A percentile compares a stretch with the other conserved stretches of the same genome.
These are phyloP conservation scores for Hippocampus kuda DNA, from an alignment of 2,797 vertebrate genomes.

Conservation along the genomic window DNA sequence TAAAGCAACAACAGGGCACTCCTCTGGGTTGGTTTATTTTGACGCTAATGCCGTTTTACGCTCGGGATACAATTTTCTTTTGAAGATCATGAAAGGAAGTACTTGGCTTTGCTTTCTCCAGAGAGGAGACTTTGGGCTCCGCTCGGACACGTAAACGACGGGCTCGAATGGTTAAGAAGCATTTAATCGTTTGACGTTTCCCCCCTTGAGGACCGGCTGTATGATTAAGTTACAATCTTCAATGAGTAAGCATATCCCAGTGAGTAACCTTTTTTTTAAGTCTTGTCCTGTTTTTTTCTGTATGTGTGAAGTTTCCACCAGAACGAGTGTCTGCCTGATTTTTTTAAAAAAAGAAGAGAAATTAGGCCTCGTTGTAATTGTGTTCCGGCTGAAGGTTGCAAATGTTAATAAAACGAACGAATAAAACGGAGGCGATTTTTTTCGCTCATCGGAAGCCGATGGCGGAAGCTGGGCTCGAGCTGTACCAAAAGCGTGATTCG, in stretches of 20 bases:
- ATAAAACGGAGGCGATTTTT: too few relatives aligned
- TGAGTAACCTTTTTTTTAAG: conserved; percentile 66
- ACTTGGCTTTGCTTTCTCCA: not conserved
- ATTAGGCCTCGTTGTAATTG: not conserved
- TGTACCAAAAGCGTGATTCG: not conserved
- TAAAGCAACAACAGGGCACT: rapidly evolving
- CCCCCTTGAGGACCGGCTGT: conserved; percentile 88
- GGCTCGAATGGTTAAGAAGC: conserved; percentile 67
- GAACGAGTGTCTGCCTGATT: conserved; percentile 24
- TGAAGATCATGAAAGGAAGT: conserved; percentile 27
- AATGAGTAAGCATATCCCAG: conserved; percentile 99
- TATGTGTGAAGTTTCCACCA: not conserved
- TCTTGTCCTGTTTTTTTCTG: conserved; percentile 25
- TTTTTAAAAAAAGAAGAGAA: not conserved
- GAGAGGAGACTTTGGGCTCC: conserved; percentile 57
- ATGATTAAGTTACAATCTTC: conserved; percentile 99
- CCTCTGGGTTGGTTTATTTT: not conserved
- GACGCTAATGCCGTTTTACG: not conserved
- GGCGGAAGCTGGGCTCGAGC: not conserved
- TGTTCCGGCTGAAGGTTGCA: not conserved
- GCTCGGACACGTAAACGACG: conserved; percentile 28
- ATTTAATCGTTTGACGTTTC: conserved; percentile 53
- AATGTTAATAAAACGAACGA: too few relatives aligned
- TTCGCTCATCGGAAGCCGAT: not conserved
- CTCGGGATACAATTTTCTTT: conserved; percentile 21